Percentiles rank a stretch among this genome's conserved stretches.
Conservation (phyloP, 2,888 invertebrate species). For the Slavum lentiscoides region DNA sequence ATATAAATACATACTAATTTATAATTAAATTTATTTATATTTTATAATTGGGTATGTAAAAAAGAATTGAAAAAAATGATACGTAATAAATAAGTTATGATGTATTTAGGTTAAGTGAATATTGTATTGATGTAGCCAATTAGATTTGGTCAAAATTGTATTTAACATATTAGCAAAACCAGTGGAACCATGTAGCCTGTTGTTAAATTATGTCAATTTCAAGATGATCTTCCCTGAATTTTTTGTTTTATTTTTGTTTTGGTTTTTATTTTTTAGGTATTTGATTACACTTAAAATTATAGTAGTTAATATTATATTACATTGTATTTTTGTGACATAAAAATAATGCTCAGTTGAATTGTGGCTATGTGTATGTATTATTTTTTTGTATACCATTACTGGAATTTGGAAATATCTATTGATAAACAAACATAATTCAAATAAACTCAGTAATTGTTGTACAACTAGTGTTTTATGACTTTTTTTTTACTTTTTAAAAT, state of each 20-base stretch:
- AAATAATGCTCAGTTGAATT: constrained; percentile 41
- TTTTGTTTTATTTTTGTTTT: constrained; percentile 34
- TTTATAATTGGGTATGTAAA: constrained; percentile 31
- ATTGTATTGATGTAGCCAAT: constrained; percentile 16
- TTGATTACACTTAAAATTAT: constrained; percentile 33
- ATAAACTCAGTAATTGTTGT: constrained; percentile 29
- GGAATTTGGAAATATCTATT: constrained; percentile 8
- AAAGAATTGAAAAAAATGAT: constrained; percentile 1
- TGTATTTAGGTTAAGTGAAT: constrained; percentile 25
- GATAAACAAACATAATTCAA: constrained; percentile 26
- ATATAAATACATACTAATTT: constrained; percentile 18
- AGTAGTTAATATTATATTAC: constrained; percentile 21
- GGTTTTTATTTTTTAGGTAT: constrained; percentile 35
- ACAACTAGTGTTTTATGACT: neutral
- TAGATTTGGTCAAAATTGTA: constrained; percentile 36
- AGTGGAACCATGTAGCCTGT: constrained; percentile 39
- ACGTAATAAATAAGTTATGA: constrained; percentile 22
- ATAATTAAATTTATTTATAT: constrained; percentile 11
- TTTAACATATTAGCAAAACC: constrained; percentile 32
- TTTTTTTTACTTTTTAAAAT: neutral
- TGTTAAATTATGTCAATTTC: constrained; percentile 44
- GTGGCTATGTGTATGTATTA: constrained; percentile 36
- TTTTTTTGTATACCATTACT: constrained; percentile 37
- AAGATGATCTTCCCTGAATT: constrained; percentile 45
- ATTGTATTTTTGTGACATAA: constrained; percentile 26